These are phyloP conservation scores for Scaptomyza hsui DNA, from an alignment of 1,140 invertebrate species.

Conservation along the genomic window DNA sequence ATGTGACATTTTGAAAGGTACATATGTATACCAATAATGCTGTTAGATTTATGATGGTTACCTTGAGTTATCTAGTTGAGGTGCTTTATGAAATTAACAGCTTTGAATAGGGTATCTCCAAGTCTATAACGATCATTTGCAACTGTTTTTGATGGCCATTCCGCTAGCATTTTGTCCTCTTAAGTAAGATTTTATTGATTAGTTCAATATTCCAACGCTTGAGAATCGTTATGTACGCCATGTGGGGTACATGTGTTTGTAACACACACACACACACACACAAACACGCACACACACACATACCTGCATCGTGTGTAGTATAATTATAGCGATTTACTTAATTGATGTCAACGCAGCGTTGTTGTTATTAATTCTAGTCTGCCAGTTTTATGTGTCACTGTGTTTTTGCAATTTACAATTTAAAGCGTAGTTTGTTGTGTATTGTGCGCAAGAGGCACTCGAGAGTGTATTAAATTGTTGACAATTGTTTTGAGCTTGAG, in stretches of 20 bases:
- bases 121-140: not conserved
- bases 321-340: conserved; percentile 75
- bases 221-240: conserved; percentile 4
- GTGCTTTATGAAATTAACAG: too few relatives aligned
- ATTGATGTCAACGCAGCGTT: conserved; percentile 67
- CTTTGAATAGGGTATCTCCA: not conserved
- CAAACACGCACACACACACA: not conserved
- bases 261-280: too few relatives aligned
- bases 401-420: conserved; percentile 63
- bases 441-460: conserved; percentile 22
- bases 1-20: not conserved
- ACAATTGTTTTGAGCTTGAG: conserved; percentile 81
- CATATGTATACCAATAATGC: not conserved
- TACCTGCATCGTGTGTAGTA: conserved; percentile 15
- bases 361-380: conserved; percentile 54
- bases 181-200: conserved; percentile 69
- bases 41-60: not conserved
- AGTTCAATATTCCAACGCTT: conserved; percentile 40
- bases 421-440: conserved; percentile 48
- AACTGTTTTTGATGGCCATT: conserved; percentile 23
- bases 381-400: conserved; percentile 41
- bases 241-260: conserved; percentile 22
- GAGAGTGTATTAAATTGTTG: conserved; percentile 72
- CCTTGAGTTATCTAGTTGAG: not conserved
- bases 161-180: conserved; percentile 56